A percentile compares a stretch with the other conserved stretches of the same genome.
Evolutionary conservation across 2,797 vertebrate species (phyloP).

Genomic region (Natrix natrix): DNA sequence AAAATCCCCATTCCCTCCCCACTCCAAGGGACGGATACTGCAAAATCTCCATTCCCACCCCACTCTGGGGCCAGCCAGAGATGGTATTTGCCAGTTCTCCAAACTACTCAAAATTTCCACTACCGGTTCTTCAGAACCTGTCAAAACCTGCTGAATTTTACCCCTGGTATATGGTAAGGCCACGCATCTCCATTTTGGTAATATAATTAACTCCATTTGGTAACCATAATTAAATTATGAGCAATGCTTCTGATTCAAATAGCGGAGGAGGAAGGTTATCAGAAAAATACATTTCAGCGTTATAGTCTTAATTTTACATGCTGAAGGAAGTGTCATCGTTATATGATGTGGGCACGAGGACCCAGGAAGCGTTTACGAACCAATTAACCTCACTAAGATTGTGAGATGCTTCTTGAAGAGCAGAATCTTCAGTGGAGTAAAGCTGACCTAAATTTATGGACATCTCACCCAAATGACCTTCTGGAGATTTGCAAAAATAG

Average conservation of each 20-base stretch:
- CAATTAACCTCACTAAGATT: conserved; percentile 54
- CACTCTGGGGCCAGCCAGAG: too few species aligned
- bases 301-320: conserved; percentile 40
- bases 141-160: too few species aligned
- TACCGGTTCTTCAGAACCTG: too few species aligned
- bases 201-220: neutral
- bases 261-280: neutral
- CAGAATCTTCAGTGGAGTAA: conserved; percentile 46
- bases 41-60: too few species aligned
- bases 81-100: too few species aligned
- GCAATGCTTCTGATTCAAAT: neutral
- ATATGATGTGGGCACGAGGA: conserved; percentile 46
- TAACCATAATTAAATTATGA: neutral
- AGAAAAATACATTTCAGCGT: conserved; percentile 26
- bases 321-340: conserved; percentile 35
- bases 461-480: conserved; percentile 49
- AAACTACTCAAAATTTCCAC: too few species aligned
- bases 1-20: too few species aligned
- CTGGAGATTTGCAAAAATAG: conserved; percentile 47
- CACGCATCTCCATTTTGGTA: neutral
- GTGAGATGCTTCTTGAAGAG: conserved; percentile 44
- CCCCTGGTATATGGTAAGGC: too few species aligned
- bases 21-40: too few species aligned
- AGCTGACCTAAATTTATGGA: conserved; percentile 57
- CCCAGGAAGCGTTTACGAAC: conserved; percentile 52